Base-by-base conservation (phyloP, 37 sponge, comb jelly and placozoan genomes). In the Agelas oroides region DNA sequence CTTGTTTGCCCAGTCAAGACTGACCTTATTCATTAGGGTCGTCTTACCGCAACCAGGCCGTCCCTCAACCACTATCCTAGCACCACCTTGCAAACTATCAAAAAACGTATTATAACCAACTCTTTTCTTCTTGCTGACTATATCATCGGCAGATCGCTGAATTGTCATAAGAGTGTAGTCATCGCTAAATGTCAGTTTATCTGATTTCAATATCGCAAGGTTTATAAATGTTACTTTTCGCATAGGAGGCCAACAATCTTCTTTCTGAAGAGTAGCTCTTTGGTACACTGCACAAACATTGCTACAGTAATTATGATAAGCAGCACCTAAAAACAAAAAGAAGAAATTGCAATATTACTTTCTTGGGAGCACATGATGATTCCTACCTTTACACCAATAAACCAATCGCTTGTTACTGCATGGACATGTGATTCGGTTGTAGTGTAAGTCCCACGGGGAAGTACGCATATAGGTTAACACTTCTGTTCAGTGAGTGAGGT, bases 11-110 rank as follows among this genome's bases (percentile, higher is more conserved):
- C 81, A 80, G 34, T 80, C 81, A n/a, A 18, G 27, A 33, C 69
- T 46, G 16, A 69, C 20, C 21, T 69, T 80, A 35, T 80, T 31
- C 53, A 80, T 33, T 27, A 80, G 70, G 0, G 81, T 80, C 35
- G 81, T 80, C 36, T 80, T 80, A 17, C 81, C 81, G 15, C 70
- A 65, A 20, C 81, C 81, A 31, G 81, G 81, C 19, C 70, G 31
- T 19, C 80, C 80, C 27, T 79, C 80, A 30, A 79, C 16, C 16
- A 79, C 24, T 21, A 79, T 5, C 46, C 52, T 16, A 1, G 37
- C 20, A 18, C 77, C 77, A 20, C 24, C 27, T 37, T 1, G 40
- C 57, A 60, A 12, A 35, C 5, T 33, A 6, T 23, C 39, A 76
- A 76, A 76, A 1, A 60, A n/a, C 27, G 36, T 37, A 19, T 59